Evolutionary conservation across 2,888 invertebrate genomes (phyloP).

Genomic region (Tricholauxania praeusta): DNA sequence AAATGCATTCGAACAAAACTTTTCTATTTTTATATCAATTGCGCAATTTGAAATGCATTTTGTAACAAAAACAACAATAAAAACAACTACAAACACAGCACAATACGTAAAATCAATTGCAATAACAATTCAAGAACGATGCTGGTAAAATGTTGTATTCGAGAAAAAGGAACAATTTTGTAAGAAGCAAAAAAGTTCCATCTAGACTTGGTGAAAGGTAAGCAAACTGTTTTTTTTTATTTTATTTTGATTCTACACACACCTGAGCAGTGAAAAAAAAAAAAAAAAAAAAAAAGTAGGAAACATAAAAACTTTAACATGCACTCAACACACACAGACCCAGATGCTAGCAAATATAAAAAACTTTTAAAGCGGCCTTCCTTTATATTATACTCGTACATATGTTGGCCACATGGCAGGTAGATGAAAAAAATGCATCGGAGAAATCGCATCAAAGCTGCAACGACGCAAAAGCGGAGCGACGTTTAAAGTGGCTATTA

Average conservation of each 20-base stretch:
- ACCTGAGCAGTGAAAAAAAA: neutral
- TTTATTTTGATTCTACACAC: too few relatives aligned
- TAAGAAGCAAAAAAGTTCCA: too few relatives aligned
- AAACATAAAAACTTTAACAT: conserved; percentile 34
- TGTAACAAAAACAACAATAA: neutral
- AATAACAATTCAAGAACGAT: conserved; percentile 3
- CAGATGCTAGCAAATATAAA: too few relatives aligned
- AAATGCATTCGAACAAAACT: too few relatives aligned
- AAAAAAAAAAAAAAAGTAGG: neutral
- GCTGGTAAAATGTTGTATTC: neutral
- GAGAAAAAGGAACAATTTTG: too few relatives aligned
- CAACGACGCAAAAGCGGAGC: neutral
- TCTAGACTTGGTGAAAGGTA: too few relatives aligned
- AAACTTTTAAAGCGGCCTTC: neutral
- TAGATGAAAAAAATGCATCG: conserved; percentile 3
- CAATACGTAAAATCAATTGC: neutral
- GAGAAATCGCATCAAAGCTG: conserved; percentile 8
- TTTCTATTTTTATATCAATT: neutral
- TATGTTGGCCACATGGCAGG: neutral
- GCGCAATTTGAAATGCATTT: conserved; percentile 13
- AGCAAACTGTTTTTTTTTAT: too few relatives aligned
- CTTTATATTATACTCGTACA: neutral
- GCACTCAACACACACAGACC: conserved; percentile 29
- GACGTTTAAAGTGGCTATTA: conserved; percentile 11
- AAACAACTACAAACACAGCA: neutral